Evolutionary conservation across 2,797 vertebrate species (phyloP), one percentile per base, ranked within the genome.

Genomic region (Ctenopoma kingsleyae): DNA sequence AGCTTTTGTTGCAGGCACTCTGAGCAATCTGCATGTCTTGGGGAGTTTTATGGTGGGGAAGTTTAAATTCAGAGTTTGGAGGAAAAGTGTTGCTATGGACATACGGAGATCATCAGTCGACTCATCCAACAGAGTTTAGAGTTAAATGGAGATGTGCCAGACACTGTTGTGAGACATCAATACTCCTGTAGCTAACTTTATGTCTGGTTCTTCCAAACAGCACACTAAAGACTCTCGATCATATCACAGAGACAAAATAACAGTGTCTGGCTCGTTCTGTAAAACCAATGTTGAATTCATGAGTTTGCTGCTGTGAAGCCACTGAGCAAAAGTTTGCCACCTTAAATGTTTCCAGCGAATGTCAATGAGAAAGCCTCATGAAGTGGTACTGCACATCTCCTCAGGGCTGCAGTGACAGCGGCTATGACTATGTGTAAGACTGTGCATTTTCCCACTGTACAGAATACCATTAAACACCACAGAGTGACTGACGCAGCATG

Each of bases 331-430:
- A 59, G 52, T 84, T 71, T 68, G 20, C 48, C 48, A 56, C 62
- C 74, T 69, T 51, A 35, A 66, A 77, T 6, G 0, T 72, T 82
- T 84, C 59, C 60, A 60, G 49, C 79, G 81, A 87, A 87, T 87
- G 62, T 64, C 70, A 83, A 80, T 82, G 75, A 80, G 80, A 36
- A 54, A 53, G 48, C 25, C 23, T 54, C 64, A 62, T 66, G 52
- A 76, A 76, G 57, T 54, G 35, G 32, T 40, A 41, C 52, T 67
- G 57, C 17, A 32, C 56, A 38, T 40, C 8, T 1, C 52, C 71
- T 75, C 44, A 35, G 66, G 53, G 78, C 74, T 69, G 53, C 43
- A 65, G 61, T 70, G 49, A 56, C 6, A 22, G 63, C 13, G 6
- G n/a, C n/a, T n/a, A 27, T 27, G 27, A 17, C 0, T 0, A n/a